Base-by-base conservation (phyloP, 1,140 invertebrate species). In the Zaprionus inermis region DNA sequence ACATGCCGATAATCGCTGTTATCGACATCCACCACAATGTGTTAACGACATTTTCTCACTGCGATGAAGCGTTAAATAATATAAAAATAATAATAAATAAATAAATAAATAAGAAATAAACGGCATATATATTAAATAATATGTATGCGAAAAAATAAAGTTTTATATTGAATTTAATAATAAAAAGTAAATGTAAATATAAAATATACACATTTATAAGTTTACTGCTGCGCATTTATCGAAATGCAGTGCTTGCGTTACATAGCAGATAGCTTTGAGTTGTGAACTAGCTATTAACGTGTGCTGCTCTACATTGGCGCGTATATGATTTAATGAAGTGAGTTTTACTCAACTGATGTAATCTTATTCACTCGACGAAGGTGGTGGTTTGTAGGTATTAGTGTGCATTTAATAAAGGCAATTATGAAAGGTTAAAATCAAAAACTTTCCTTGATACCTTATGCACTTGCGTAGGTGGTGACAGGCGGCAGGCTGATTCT, bases 391-490 rank as follows among this genome's bases (percentile, higher is more conserved):
- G 5, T 12, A 22, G 4, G 10, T 49, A 49, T 3, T 10, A 49
- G 20, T 49, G 18, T 49, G 11, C 20, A 22, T 11, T 22, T 22
- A 0, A 12, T 22, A 20, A 49, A 7, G 9, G 38, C 7, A 22
- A 18, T 49, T 11, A 49, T 18, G 10, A 49, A 49, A 11, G 32
- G 36, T 18, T 28, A n/a, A 73, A 46, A 69, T 69, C 68, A 74
- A 86, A 82, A 79, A 82, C 88, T 85, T 82, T 64, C 60, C 52
- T 74, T 83, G 81, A 61, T 34, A 16, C 12, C 24, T 10, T 44
- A 56, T 12, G 9, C 3, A 24, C 6, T 24, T 32, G 0, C 28
- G 18, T 3, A 10, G 7, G 3, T 1, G 44, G 6, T 10, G 55
- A 10, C 30, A 41, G 22, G 12, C 5, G 24, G 28, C n/a, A 65